Conservation (phyloP, 2,797 vertebrate species). For the Enteromius treurensis region DNA sequence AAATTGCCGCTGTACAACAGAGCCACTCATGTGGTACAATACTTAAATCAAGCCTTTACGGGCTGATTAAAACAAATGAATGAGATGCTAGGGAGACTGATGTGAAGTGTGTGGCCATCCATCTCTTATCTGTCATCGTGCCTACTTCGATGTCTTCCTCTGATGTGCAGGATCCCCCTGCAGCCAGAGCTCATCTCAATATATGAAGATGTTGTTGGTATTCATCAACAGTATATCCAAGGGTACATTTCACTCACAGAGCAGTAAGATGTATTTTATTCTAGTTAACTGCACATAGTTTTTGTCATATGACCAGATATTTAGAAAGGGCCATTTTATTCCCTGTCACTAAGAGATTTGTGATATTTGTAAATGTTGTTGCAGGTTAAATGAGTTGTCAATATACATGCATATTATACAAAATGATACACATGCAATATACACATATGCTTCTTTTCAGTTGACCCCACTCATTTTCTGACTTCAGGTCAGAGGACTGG, state of each 20-base stretch:
- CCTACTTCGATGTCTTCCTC: constrained; percentile 28
- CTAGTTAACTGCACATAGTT: not conserved
- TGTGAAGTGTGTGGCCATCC: constrained; percentile 51
- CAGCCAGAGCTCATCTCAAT: not conserved
- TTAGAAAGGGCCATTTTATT: not conserved
- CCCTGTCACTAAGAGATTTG: not conserved
- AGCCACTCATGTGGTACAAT: constrained; percentile 44
- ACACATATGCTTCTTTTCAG: too few species aligned
- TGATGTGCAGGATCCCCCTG: constrained; percentile 27
- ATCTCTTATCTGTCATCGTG: constrained; percentile 47
- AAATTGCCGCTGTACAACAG: constrained; percentile 28
- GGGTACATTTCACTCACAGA: not conserved
- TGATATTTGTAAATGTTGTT: too few species aligned
- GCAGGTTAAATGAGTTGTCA: not conserved
- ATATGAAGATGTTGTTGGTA: not conserved
- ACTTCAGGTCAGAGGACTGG: too few species aligned
- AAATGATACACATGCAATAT: too few species aligned
- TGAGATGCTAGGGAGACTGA: constrained; percentile 53
- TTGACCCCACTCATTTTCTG: too few species aligned
- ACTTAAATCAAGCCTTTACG: constrained; percentile 42
- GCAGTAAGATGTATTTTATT: not conserved
- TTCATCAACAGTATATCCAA: not conserved
- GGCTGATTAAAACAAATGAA: constrained; percentile 69
- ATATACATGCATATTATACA: too few species aligned
- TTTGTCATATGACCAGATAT: not conserved